phyloP scores from a whole-genome alignment of 1,140 invertebrate genomes.

The Arion vulgaris region DNA sequence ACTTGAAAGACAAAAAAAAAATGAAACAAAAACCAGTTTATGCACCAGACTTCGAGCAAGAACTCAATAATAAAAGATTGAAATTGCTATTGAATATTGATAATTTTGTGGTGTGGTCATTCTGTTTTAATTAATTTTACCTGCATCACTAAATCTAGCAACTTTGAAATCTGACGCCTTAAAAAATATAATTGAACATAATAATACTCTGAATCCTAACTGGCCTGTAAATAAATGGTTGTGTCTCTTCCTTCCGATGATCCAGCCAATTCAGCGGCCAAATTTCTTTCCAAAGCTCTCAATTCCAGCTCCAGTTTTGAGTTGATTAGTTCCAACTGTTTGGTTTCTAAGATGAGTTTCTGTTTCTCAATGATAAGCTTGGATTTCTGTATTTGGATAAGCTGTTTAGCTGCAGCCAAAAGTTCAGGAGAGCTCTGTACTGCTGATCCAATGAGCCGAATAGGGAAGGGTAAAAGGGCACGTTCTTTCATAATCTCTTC shows the following conservation, averaged over 20 bases:
- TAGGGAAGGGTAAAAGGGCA: slow-evolving; percentile 29
- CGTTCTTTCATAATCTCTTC: slow-evolving; percentile 17
- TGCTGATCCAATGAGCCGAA: slow-evolving; percentile 35
- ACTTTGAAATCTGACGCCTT: too few species aligned
- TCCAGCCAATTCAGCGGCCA: not conserved
- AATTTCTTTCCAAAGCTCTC: slow-evolving; percentile 4
- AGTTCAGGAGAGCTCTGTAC: slow-evolving; percentile 23
- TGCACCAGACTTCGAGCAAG: too few species aligned
- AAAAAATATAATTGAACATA: too few species aligned
- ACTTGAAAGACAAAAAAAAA: too few species aligned
- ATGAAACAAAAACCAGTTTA: too few species aligned
- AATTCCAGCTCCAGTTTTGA: slow-evolving; percentile 38
- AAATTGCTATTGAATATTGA: too few species aligned
- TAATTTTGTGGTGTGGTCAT: too few species aligned
- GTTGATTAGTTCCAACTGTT: slow-evolving; percentile 20
- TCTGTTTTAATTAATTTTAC: too few species aligned
- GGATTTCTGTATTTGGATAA: slow-evolving; percentile 22
- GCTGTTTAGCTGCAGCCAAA: slow-evolving; percentile 13
- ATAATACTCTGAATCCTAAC: not conserved
- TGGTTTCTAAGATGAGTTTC: slow-evolving; percentile 28
- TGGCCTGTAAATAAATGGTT: slow-evolving; percentile 29
- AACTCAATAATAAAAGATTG: too few species aligned
- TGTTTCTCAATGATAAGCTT: slow-evolving; percentile 14
- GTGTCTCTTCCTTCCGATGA: not conserved
- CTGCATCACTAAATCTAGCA: too few species aligned